phyloP scores from a whole-genome alignment of 2,888 invertebrate genomes.

The Argyra leucocephala region DNA sequence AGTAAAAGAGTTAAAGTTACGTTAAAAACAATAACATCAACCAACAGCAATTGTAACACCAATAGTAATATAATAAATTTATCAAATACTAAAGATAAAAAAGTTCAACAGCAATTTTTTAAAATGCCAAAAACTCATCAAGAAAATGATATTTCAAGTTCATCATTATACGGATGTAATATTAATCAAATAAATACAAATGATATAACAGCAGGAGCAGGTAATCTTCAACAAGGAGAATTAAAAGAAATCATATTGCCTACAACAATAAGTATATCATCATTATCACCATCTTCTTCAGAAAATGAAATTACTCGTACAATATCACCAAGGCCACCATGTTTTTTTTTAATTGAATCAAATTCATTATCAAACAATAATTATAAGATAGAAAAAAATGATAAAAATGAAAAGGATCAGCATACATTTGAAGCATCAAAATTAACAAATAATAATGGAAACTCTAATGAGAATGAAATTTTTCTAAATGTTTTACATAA shows the following conservation, averaged over 20 bases:
- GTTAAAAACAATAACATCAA: neutral
- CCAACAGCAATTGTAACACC: no score
- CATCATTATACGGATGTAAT: neutral
- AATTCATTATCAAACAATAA: neutral
- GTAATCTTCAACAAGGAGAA: neutral
- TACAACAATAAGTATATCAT: neutral
- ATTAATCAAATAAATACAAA: neutral
- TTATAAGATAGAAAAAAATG: neutral
- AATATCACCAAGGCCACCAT: neutral
- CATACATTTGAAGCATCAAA: neutral
- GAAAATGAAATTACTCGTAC: neutral
- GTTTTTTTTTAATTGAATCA: neutral
- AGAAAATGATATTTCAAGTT: neutral
- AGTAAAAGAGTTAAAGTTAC: neutral
- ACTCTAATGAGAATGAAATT: neutral
- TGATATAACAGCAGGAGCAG: neutral
- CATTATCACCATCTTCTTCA: neutral
- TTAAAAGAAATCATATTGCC: neutral
- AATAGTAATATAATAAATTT: neutral
- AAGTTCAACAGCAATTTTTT: neutral
- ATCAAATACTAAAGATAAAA: neutral
- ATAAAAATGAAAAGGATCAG: neutral
- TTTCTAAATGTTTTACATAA: neutral
- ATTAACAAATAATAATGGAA: neutral
- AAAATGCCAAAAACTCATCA: neutral